Evolutionary conservation across 2,797 vertebrate species (phyloP), one percentile per base, ranked within the genome.

Genomic region (Antennarius maculatus): DNA sequence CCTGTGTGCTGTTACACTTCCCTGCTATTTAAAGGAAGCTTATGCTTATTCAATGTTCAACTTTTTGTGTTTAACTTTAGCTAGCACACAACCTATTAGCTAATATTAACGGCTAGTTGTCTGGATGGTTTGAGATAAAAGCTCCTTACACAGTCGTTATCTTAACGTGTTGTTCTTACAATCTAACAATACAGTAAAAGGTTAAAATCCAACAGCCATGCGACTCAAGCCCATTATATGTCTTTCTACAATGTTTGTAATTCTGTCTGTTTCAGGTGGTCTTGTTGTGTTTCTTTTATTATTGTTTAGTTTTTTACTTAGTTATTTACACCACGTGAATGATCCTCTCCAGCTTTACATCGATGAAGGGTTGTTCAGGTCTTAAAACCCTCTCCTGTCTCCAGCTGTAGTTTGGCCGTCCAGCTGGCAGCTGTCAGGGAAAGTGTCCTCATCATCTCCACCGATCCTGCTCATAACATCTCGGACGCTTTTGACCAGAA

Each of bases 401-500:
- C 3, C 17, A 98, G 97, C 77, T 98, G 97, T 85, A 98, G 97
- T 81, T 88, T 98, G 90, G 96, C 97, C 6, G 96, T 98, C 58
- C 97, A 98, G 91, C 91, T 98, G 0, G 94, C 96, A 14, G 93
- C 95, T 0, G 95, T 97, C 15, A 91, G 97, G 8, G 97, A 99
- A 86, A 98, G 96, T 1, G 97, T 99, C 57, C 95, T 99, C 29
- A 98, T 99, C 92, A 99, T 99, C 77, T 99, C 97, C 75, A 99
- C 97, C 0, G 97, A 99, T 89, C 97, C 97, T 3, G 97, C 97
- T 6, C 97, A 99, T 80, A 99, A 99, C 89, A 99, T 99, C 82
- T 99, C 97, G 0, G 97, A 99, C 62, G 96, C 97, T 62, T 99
- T 99, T 53, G 97, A 98, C 87, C 97, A 99, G 92, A 99, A 99